Evolutionary conservation across 2,888 invertebrate species (phyloP), one percentile per base, ranked within the genome.

Genomic region (Caenorhabditis sp.): DNA sequence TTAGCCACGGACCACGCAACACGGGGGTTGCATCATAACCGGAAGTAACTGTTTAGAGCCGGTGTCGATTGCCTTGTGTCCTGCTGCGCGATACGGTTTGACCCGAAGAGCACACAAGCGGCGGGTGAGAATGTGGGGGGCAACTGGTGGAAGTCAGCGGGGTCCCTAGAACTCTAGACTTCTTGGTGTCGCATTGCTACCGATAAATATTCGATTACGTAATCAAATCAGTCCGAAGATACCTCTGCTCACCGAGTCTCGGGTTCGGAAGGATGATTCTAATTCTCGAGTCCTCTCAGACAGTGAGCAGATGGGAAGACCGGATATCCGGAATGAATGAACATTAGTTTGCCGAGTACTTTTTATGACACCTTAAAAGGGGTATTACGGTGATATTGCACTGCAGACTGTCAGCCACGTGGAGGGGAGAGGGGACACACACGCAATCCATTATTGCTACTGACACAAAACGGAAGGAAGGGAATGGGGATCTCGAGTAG

Each of bases 1-100:
- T 26, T n/a, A 65, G 52, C 27, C 35, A 32, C 32, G 70, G 45
- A 17, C 70, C 53, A 59, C 68, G 68, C 52, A 68, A 68, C 45
- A 68, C 30, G 50, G n/a, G n/a, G n/a, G 58, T 68, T 59, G 68
- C 58, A 39, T 26, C 22, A 32, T 41, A 24, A 45, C 70, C 70
- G 70, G 70, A 70, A 70, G 53, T 66, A 41, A 39, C n/a, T 8
- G 27, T 43, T 30, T 48, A 20, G 56, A 58, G 68, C 52, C 32
- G 50, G 24, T 46, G 56, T 37, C 59, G 41, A 53, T 59, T 70
- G 59, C 59, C 56, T 52, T 17, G 20, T 32, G 45, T 15, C 59
- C 45, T 24, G 59, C 70, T 50, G 70, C 20, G 70, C 20, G 26
- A 46, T 37, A 24, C 43, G 11, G 41, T 52, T 15, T 43, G 48